A percentile compares a stretch with the other conserved stretches of the same genome.
These are phyloP conservation scores for Labia minor DNA, from an alignment of 2,888 invertebrate species.

Conservation along the genomic window DNA sequence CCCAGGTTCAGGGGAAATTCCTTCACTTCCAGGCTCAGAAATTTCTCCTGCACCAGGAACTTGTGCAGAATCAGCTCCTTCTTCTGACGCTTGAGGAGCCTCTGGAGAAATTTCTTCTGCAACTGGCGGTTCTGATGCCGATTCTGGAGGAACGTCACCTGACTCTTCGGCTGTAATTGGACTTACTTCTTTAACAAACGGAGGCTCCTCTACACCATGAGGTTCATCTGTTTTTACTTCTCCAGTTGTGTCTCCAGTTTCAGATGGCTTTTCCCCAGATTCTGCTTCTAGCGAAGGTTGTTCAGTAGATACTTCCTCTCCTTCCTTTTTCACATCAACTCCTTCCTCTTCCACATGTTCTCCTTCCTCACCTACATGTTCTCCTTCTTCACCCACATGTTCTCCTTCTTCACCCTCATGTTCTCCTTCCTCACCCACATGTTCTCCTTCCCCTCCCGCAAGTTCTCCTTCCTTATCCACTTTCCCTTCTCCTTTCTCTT, in stretches of 20 bases:
- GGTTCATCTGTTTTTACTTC: too few species aligned
- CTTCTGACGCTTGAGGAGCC: neutral
- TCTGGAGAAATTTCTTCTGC: neutral
- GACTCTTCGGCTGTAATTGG: neutral
- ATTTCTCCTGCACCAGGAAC: neutral
- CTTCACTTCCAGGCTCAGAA: neutral
- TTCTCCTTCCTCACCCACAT: neutral
- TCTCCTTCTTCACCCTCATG: neutral
- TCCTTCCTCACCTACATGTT: neutral
- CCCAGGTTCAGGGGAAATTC: neutral
- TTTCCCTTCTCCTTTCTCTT: too few species aligned
- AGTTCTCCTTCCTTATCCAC: too few species aligned
- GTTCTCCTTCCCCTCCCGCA: neutral
- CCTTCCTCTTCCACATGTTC: neutral
- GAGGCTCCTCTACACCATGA: too few species aligned
- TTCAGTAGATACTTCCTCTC: neutral
- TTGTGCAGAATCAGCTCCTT: neutral
- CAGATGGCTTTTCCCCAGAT: neutral
- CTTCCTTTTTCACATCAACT: neutral
- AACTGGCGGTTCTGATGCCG: neutral
- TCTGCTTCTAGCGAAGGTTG: neutral
- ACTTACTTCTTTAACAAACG: too few species aligned
- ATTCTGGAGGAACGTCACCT: neutral
- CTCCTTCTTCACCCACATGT: neutral
- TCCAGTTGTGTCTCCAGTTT: too few species aligned